Base-by-base conservation (phyloP, 2,797 vertebrate genomes). In the Falco columbarius region DNA sequence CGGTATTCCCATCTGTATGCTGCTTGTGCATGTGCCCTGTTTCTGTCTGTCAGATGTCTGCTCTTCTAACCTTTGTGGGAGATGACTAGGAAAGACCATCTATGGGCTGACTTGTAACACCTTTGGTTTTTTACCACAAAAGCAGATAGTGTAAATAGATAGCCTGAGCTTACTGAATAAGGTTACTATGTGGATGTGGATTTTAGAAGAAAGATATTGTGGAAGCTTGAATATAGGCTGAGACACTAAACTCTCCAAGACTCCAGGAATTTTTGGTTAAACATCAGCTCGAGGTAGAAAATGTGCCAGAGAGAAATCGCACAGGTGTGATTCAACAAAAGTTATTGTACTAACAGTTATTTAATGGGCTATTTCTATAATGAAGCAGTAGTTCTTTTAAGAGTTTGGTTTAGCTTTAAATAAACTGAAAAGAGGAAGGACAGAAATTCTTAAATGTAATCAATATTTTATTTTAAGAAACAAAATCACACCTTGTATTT, bases 21-120 rank as follows among this genome's bases (percentile, higher is more conserved):
- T 30, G 24, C 36, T 29, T 18, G 29, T 46, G 30, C 46, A 10
- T 0, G 0, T 0, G 1, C 12, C 34, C 7, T 30, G 4, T 42
- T 70, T 32, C 44, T 54, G 21, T 38, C 55, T 54, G 3, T 58
- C 16, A 19, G 23, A 22, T 63, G 9, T 40, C 66, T 72, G 3
- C 40, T 75, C 36, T 16, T 32, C 56, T 40, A 9, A 4, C 18
- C 15, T 73, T 9, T 3, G 27, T 0, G 0, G 46, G 59, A 42
- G 32, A 16, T 30, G 68, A 15, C 22, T n/a, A 36, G 30, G 23
- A 86, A 26, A 46, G 30, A 8, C 1, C 23, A 20, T 54, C 38
- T 34, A 0, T 24, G 51, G 24, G 14, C 6, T 80, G 66, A 40
- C 5, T 56, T 52, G 44, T 2, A 54, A 58, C 1, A 8, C 32